Base-by-base conservation (phyloP, 2,888 invertebrate species). In the Neoscelio sp. region DNA sequence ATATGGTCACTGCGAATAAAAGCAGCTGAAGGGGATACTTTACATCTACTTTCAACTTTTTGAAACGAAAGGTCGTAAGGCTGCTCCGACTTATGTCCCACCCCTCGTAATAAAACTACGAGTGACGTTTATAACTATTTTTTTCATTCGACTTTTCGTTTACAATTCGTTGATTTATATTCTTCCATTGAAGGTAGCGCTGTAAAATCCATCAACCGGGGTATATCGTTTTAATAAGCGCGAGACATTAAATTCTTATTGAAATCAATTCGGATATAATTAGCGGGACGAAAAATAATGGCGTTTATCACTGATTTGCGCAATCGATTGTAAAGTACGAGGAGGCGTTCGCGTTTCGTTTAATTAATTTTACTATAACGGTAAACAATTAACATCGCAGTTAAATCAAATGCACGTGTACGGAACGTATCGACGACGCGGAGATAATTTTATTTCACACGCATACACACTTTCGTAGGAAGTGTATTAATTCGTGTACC, bases 351-450 rank as follows among this genome's bases (percentile, higher is more conserved):
- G 30, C 18, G 30, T 40, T 52, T 52, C 54, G 44, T 54, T 44
- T 15, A 54, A 54, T 67, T 67, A 54, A 65, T 65, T 65, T 54
- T 35, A 65, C 2, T 67, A 30, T 54, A 44, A 56, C 54, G 12
- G 35, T 35, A 26, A 68, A 54, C 56, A 68, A 56, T 65, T 56
- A 68, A 56, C 56, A 42, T 23, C 44, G 6, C n/a, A n/a, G 46
- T 44, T 54, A 68, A 56, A 56, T 68, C 46, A 56, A 46, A 35
- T 52, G 35, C 15, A 33, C 54, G 15, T 13, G 30, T 35, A 65
- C 33, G 33, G 12, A 40, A 28, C 15, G 30, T 54, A 67, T 67
- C 28, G 50, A 50, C 40, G 28, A 40, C 28, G 18, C 20, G 23
- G 20, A 7, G 28, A 44, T 44, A 42, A 58, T 44, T 58, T 58